Conservation (phyloP, 1,140 invertebrate species). For the Solenopsis fugax region DNA sequence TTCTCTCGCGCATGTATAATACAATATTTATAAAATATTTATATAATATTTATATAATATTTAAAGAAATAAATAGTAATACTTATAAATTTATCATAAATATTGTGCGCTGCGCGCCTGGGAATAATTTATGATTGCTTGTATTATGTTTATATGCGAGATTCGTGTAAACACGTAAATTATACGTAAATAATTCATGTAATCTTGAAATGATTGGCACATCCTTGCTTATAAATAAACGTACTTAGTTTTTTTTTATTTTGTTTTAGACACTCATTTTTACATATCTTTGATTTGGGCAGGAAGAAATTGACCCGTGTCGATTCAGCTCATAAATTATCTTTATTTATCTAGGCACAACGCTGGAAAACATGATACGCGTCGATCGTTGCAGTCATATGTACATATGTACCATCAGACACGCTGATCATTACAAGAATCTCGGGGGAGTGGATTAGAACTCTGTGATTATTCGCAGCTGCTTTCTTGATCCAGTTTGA, state of each 20-base stretch:
- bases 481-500: background rate
- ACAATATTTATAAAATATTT: too few relatives aligned
- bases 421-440: background rate
- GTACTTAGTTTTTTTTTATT: background rate
- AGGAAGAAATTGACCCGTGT: background rate
- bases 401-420: background rate
- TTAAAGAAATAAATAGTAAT: too few relatives aligned
- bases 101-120: too few relatives aligned
- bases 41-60: too few relatives aligned
- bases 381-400: slow-evolving; percentile 16
- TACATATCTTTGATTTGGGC: background rate
- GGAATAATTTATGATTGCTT: too few relatives aligned
- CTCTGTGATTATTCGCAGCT: background rate
- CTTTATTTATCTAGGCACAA: slow-evolving; percentile 63
- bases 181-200: too few relatives aligned
- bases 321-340: slow-evolving; percentile 24
- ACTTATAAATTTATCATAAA: too few relatives aligned
- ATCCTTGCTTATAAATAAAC: background rate
- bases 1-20: too few relatives aligned
- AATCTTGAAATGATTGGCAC: background rate
- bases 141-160: too few relatives aligned
- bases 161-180: too few relatives aligned
- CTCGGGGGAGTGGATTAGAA: background rate
- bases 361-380: slow-evolving; percentile 42
- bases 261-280: background rate